Evolutionary conservation across 1,140 invertebrate genomes (phyloP), one percentile per base, ranked within the genome.

Genomic region (Caenorhabditis remanei): DNA sequence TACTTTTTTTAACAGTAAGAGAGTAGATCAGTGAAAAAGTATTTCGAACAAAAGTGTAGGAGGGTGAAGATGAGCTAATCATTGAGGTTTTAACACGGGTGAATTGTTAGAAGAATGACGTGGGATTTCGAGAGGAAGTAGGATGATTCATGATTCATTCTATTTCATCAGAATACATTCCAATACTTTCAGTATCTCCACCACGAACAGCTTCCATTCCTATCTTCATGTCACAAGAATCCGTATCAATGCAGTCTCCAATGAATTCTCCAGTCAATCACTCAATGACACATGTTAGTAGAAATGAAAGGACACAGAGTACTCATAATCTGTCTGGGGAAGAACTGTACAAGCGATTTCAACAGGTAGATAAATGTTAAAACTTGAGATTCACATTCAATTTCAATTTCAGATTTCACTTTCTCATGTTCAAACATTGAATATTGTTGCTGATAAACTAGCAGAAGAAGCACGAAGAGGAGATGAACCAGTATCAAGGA

Each of bases 151-250:
- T 32, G 2, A 32, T 32, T 32, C 2, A 32, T 32, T 32, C 2
- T 32, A 32, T 32, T 32, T 32, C 16, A 21, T 58, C 16, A n/a
- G n/a, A 21, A n/a, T 19, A n/a, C 16, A 21, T 7, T 63, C 11
- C 24, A 11, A 11, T 9, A 19, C 6, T 71, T 79, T 24, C 71
- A 79, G 71, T 79, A 50, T 79, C 71, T 24, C 71, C 71, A 21
- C 71, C 71, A 79, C 16, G 71, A 14, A 79, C 71, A 79, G 71
- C 71, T 53, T 50, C 75, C 41, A 87, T 87, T 75, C 86, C 86
- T 32, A 87, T 87, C 61, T 87, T 61, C 79, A 87, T 87, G 86
- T 87, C 86, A 40, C 56, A 71, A 21, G 86, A 87, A 65, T 79
- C 65, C 14, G 86, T 87, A 24, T 79, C 71, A 32, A 79, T 79